phyloP scores from a whole-genome alignment of 2,888 invertebrate species.

The Hermodice carunculata region DNA sequence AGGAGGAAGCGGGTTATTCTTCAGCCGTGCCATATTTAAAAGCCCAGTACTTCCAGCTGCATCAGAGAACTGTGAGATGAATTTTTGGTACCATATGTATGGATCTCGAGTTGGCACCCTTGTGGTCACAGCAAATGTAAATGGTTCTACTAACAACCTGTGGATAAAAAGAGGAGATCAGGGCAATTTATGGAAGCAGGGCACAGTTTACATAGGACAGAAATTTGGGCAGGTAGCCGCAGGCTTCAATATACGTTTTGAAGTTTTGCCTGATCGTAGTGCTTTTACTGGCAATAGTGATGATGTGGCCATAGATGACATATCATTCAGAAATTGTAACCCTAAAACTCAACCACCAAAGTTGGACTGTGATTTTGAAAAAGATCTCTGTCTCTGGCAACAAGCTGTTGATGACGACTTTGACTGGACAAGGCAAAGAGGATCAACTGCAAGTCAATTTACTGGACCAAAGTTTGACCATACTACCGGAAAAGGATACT shows the following conservation, averaged over 20 bases:
- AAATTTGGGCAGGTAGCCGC: slow-evolving; percentile 41
- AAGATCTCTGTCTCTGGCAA: slow-evolving; percentile 46
- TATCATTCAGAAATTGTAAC: slow-evolving; percentile 54
- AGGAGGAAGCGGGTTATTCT: slow-evolving; percentile 29
- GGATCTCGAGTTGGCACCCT: slow-evolving; percentile 26
- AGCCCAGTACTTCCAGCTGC: no score
- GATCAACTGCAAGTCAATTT: slow-evolving; percentile 38
- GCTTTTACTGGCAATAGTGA: no score
- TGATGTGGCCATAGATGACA: slow-evolving; percentile 58
- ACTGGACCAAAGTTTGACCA: slow-evolving; percentile 61
- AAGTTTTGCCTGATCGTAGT: no score
- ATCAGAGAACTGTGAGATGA: slow-evolving; percentile 52
- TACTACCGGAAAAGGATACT: slow-evolving; percentile 47
- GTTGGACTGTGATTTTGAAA: slow-evolving; percentile 60
- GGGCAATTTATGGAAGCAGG: slow-evolving; percentile 44
- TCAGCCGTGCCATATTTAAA: slow-evolving; percentile 20
- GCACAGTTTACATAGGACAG: slow-evolving; percentile 47
- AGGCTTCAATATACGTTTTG: no score
- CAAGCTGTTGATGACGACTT: slow-evolving; percentile 50
- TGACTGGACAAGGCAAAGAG: slow-evolving; percentile 53
- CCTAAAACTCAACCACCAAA: no score
- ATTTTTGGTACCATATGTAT: slow-evolving; percentile 36
- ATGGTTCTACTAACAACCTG: not conserved
- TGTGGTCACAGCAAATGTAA: slow-evolving; percentile 13
- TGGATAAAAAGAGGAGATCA: slow-evolving; percentile 37